These are phyloP conservation scores for Antitype chi DNA, from an alignment of 2,888 invertebrate genomes.

Conservation along the genomic window DNA sequence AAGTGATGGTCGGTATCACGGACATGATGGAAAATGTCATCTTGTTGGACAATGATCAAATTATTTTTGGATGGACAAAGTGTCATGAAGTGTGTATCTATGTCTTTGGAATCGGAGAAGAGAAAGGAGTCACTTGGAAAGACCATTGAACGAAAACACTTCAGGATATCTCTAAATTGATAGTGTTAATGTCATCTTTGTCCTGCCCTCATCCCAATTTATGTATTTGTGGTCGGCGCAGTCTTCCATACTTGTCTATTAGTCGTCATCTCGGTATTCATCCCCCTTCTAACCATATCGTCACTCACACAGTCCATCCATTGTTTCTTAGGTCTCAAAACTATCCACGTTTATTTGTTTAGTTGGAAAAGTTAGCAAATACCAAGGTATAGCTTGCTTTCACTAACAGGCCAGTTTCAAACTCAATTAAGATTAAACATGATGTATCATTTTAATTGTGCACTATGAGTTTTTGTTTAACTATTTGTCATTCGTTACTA, in stretches of 20 bases:
- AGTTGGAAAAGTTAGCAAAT: not conserved
- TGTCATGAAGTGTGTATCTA: not conserved
- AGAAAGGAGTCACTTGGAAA: not conserved
- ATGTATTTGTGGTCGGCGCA: too few relatives aligned
- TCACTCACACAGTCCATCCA: too few relatives aligned
- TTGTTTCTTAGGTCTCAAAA: too few relatives aligned
- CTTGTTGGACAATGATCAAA: constrained; percentile 15
- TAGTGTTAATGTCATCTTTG: too few relatives aligned
- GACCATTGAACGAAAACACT: not conserved
- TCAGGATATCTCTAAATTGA: not conserved
- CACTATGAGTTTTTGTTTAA: not conserved
- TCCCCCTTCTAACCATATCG: too few relatives aligned
- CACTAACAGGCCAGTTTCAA: not conserved
- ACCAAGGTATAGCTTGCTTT: not conserved
- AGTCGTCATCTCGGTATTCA: too few relatives aligned
- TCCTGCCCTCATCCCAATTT: too few relatives aligned
- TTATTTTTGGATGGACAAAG: not conserved
- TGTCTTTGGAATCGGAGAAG: not conserved
- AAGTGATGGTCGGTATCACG: constrained; percentile 35
- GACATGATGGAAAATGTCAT: constrained; percentile 2
- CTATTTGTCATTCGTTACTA: not conserved
- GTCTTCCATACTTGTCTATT: too few relatives aligned
- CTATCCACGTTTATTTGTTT: not conserved
- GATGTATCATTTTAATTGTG: not conserved
- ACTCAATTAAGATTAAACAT: not conserved